These are phyloP conservation scores for Hydrolagus affinis DNA, from an alignment of 2,113 vertebrate species.

Conservation along the genomic window DNA sequence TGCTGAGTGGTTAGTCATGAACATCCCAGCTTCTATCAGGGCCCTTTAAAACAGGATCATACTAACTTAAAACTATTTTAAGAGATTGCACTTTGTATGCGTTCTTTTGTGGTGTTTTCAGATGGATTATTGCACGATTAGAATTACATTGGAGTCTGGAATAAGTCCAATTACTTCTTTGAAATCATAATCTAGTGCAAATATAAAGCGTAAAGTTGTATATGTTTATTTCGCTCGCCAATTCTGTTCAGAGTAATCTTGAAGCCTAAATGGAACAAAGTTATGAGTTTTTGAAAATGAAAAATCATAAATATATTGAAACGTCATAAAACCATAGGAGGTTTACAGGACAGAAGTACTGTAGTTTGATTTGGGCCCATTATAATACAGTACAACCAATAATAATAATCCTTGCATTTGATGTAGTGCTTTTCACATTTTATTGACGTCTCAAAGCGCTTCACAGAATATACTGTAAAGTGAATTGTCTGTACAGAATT, in stretches of 20 bases:
- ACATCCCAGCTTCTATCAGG: background rate
- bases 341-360: too few relatives aligned
- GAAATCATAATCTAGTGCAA: background rate
- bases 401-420: too few relatives aligned
- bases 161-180: background rate
- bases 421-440: too few relatives aligned
- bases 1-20: slow-evolving; percentile 34
- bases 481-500: too few relatives aligned
- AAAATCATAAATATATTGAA: background rate
- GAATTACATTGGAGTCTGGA: background rate
- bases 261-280: background rate
- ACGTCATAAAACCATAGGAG: slow-evolving; percentile 37
- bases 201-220: background rate
- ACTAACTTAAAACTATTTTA: background rate
- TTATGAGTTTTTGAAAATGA: background rate
- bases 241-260: background rate
- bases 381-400: too few relatives aligned
- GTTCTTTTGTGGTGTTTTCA: background rate
- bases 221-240: background rate
- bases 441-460: too few relatives aligned
- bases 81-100: background rate
- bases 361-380: too few relatives aligned
- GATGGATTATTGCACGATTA: background rate
- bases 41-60: background rate
- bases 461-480: too few relatives aligned